A percentile compares a stretch with the other conserved stretches of the same genome.
phyloP scores from a whole-genome alignment of 30 jellyfish, hydroid and myxozoan species.

The Aurelia sp. region DNA sequence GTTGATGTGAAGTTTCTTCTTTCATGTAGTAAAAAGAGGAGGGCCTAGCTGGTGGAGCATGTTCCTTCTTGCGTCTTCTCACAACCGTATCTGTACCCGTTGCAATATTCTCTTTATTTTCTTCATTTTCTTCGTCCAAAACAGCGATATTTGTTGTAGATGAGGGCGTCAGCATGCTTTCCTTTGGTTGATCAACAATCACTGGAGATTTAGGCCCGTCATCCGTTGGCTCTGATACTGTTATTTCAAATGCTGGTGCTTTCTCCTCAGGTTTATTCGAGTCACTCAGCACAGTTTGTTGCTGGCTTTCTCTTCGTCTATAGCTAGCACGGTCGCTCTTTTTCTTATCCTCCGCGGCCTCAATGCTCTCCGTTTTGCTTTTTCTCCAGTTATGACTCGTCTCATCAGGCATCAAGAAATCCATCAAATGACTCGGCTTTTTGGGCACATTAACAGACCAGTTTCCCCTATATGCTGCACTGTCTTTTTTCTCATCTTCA shows the following conservation, averaged over 20 bases:
- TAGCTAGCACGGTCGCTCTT: constrained; percentile 44
- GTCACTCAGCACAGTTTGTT: not conserved
- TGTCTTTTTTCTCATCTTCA: constrained; percentile 36
- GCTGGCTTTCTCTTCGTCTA: constrained; percentile 66
- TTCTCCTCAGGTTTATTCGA: constrained; percentile 4
- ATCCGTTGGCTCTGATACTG: constrained; percentile 37
- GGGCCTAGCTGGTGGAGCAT: constrained; percentile 67
- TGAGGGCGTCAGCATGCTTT: not conserved
- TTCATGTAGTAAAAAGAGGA: constrained; percentile 36
- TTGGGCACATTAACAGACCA: constrained; percentile 71
- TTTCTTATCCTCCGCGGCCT: not conserved
- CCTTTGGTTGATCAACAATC: not conserved
- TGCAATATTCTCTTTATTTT: not conserved
- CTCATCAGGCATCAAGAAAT: constrained; percentile 60
- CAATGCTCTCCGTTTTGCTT: not conserved
- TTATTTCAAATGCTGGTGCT: constrained; percentile 23
- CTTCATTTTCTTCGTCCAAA: not conserved
- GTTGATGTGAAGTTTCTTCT: not conserved
- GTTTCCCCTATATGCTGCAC: constrained; percentile 56
- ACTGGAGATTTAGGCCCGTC: constrained; percentile 2
- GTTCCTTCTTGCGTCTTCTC: constrained; percentile 61
- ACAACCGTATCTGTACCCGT: constrained; percentile 50
- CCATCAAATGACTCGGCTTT: constrained; percentile 62
- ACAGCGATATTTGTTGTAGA: not conserved
- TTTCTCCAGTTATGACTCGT: not conserved